Evolutionary conservation across 2,113 vertebrate species (phyloP), one percentile per base, ranked within the genome.

Genomic region (Hemichromis elongatus): DNA sequence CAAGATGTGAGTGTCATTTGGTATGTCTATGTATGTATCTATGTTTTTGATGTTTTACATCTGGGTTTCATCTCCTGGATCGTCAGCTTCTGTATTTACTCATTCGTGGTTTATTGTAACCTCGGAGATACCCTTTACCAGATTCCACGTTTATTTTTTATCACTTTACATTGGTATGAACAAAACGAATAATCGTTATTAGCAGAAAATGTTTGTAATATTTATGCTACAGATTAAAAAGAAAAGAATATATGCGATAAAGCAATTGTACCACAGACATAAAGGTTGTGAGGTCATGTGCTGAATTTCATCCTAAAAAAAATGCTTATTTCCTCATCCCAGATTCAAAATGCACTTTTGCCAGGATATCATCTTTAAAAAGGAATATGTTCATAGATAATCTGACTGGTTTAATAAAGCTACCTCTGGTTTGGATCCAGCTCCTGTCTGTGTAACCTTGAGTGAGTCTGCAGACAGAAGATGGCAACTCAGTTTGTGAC

Each of bases 401-500:
- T 57, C 84, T 82, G 57, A 52, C 79, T 83, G 30, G 30, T 87
- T 80, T 21, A 73, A 50, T 85, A 61, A 88, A 84, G 52, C 89
- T 66, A 61, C 21, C 83, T 40, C 85, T 94, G 87, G 79, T 86
- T 42, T 21, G 13, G 66, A 88, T 83, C 80, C 84, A 89, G 50
- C 55, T 52, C 52, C 40, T 79, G 45, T 85, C 86, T 91, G 85
- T 61, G 13, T 84, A 30, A 77, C 73, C 82, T 93, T 77, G 56
- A 42, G 68, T 21, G 66, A 75, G 89, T 90, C 86, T 86, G 84
- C 84, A 89, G 86, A 88, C 88, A 52, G 28, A 90, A 86, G 79
- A 93, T 87, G 89, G 61, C 18, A 19, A 78, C 24, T n/a, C 90
- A 70, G 91, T 94, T 89, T 87, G 55, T 84, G 87, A 94, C 88